Evolutionary conservation across 2,113 vertebrate species (phyloP).

Genomic region (Myotis lucifugus): DNA sequence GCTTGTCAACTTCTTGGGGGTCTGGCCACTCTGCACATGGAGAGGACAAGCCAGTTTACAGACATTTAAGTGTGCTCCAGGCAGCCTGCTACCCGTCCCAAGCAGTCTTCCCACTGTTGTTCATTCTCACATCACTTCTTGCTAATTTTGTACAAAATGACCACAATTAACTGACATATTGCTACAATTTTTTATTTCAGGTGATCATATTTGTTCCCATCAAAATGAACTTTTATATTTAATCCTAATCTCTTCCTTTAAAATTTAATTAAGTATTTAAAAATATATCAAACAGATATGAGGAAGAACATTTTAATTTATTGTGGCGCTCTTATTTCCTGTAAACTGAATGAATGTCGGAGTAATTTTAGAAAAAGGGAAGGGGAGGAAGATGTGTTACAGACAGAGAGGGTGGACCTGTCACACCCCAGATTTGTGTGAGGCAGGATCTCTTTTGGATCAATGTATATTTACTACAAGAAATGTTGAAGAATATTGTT

Average conservation of each 20-base stretch:
- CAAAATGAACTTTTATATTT: slow-evolving; percentile 43
- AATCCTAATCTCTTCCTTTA: background rate
- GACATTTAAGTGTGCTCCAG: background rate
- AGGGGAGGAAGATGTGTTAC: background rate
- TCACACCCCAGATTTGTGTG: background rate
- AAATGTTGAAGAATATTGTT: background rate
- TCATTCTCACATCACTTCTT: background rate
- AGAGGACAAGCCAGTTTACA: background rate
- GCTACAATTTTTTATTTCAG: background rate
- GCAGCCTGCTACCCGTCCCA: background rate
- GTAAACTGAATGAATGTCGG: background rate
- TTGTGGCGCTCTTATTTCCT: background rate
- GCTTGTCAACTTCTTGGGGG: background rate
- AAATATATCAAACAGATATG: slow-evolving; percentile 3
- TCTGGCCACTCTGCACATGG: background rate
- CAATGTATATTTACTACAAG: background rate
- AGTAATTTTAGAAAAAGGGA: slow-evolving; percentile 1
- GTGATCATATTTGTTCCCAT: background rate
- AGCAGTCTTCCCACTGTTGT: background rate
- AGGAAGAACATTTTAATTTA: background rate
- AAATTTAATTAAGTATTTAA: slow-evolving; percentile 11
- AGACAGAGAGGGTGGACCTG: background rate
- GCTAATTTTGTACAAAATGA: background rate
- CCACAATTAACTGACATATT: background rate
- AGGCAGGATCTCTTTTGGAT: background rate